A percentile compares a stretch with the other conserved stretches of the same genome.
These are phyloP conservation scores for Automeris io DNA, from an alignment of 2,888 invertebrate genomes.

Conservation along the genomic window DNA sequence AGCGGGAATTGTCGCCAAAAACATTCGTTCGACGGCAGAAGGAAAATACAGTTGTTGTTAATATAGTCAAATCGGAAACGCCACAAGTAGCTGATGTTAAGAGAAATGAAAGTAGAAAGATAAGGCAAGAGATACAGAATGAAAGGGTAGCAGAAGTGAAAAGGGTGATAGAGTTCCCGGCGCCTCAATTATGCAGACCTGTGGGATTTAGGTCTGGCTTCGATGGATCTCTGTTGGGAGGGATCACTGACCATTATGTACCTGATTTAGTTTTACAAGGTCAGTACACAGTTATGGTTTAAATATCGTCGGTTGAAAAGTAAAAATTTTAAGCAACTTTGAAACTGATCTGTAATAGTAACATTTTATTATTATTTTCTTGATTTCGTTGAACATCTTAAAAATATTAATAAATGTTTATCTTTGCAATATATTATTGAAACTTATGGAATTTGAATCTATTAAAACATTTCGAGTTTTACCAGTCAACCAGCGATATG, in stretches of 20 bases:
- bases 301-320: too few relatives aligned
- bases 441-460: too few relatives aligned
- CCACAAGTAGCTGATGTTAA: slow-evolving; percentile 9
- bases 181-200: slow-evolving; percentile 47
- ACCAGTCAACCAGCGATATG: too few relatives aligned
- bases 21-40: slow-evolving; percentile 59
- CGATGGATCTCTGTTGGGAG: slow-evolving; percentile 78
- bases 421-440: too few relatives aligned
- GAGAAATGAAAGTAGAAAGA: slow-evolving; percentile 20
- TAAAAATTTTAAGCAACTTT: too few relatives aligned
- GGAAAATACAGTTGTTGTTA: slow-evolving; percentile 65
- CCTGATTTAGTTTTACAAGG: slow-evolving; percentile 87
- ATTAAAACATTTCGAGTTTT: too few relatives aligned
- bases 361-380: too few relatives aligned
- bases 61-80: slow-evolving; percentile 20
- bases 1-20: slow-evolving; percentile 46
- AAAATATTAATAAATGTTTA: too few relatives aligned
- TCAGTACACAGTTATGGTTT: slow-evolving; percentile 21
- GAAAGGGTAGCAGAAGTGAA: slow-evolving; percentile 42
- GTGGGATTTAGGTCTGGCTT: slow-evolving; percentile 55
- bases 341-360: too few relatives aligned
- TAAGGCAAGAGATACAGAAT: slow-evolving; percentile 18
- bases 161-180: slow-evolving; percentile 75
- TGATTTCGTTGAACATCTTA: too few relatives aligned
- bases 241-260: slow-evolving; percentile 80